Conservation (phyloP, 2,113 vertebrate genomes). For the Dendropsophus ebraccatus region DNA sequence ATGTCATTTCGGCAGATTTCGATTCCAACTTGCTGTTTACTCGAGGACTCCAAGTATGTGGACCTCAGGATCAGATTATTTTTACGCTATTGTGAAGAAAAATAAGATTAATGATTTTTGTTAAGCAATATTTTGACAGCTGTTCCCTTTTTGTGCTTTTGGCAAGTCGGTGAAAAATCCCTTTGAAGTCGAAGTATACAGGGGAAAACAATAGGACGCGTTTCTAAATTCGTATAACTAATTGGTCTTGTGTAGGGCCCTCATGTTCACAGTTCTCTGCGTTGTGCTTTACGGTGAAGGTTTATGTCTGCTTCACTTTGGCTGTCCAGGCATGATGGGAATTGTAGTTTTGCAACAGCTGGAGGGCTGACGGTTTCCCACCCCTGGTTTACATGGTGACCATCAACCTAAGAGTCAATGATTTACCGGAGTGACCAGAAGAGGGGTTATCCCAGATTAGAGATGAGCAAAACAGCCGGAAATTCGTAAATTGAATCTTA, state of each 20-base stretch:
- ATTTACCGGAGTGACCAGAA: too few relatives aligned
- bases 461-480: too few relatives aligned
- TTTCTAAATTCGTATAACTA: constrained; percentile 20
- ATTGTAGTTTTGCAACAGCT: too few relatives aligned
- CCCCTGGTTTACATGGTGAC: too few relatives aligned
- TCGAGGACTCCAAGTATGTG: background rate
- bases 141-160: constrained; percentile 24
- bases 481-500: too few relatives aligned
- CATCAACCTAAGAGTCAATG: too few relatives aligned
- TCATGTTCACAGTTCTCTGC: background rate
- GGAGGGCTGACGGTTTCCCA: too few relatives aligned
- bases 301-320: too few relatives aligned
- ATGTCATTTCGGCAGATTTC: background rate
- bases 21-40: background rate
- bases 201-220: background rate
- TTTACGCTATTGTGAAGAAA: background rate
- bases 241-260: too few relatives aligned
- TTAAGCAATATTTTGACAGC: constrained; percentile 37
- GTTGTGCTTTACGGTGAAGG: background rate
- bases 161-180: background rate
- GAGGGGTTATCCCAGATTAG: too few relatives aligned
- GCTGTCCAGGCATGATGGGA: too few relatives aligned
- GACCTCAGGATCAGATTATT: background rate
- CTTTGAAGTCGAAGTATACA: constrained; percentile 26
- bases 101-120: constrained; percentile 16